phyloP scores from a whole-genome alignment of 2,888 invertebrate species.

The Tetramorium bicarinatum region DNA sequence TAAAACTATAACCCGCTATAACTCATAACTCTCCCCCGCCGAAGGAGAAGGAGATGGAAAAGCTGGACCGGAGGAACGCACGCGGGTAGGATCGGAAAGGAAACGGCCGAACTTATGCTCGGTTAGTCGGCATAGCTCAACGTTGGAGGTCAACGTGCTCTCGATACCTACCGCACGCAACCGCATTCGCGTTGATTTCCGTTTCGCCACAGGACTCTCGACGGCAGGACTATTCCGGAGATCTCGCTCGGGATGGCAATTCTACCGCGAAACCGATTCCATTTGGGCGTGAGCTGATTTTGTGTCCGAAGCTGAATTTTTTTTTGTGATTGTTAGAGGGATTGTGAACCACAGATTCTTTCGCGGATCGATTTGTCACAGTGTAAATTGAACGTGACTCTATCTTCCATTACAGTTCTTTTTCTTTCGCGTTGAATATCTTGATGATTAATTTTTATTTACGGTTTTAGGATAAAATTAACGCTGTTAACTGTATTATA shows the following conservation, averaged over 20 bases:
- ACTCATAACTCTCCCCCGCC: constrained; percentile 75
- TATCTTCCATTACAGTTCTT: neutral
- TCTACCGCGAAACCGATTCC: neutral
- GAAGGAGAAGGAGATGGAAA: constrained; percentile 47
- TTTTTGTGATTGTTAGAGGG: constrained; percentile 2
- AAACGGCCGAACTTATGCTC: constrained; percentile 60
- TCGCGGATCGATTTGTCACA: neutral
- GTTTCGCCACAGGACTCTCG: constrained; percentile 20
- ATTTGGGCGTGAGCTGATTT: constrained; percentile 1
- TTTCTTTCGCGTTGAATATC: neutral
- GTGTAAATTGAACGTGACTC: neutral
- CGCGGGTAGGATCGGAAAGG: constrained; percentile 36
- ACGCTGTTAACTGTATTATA: neutral
- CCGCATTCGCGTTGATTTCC: constrained; percentile 25
- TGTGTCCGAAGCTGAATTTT: neutral
- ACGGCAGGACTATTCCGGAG: neutral
- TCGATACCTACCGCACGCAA: constrained; percentile 7
- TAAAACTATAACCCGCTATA: constrained; percentile 79
- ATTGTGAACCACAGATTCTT: neutral
- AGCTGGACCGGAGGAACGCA: constrained; percentile 55
- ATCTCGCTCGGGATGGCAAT: neutral
- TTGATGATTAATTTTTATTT: neutral
- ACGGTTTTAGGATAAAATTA: neutral
- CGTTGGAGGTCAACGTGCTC: constrained; percentile 39
- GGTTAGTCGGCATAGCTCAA: constrained; percentile 36